Percentiles rank a stretch among this genome's conserved stretches.
These are phyloP conservation scores for Sylvilagus bachmani DNA, from an alignment of 2,113 vertebrate species.

Conservation along the genomic window DNA sequence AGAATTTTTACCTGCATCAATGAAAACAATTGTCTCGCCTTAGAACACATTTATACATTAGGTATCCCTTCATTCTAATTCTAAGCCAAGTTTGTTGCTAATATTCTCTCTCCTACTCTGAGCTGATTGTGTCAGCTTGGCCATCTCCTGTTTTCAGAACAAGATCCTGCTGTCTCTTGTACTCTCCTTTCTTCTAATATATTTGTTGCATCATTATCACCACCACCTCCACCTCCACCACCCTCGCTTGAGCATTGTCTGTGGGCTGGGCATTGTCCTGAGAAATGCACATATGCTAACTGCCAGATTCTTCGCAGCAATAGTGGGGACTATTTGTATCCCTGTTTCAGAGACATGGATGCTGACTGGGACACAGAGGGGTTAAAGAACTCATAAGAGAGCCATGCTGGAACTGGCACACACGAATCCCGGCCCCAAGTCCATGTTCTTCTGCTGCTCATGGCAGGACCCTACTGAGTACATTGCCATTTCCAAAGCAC, in stretches of 20 bases:
- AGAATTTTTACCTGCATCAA: constrained; percentile 30
- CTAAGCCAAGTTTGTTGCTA: not conserved
- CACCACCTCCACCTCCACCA: not conserved
- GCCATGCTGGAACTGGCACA: not conserved
- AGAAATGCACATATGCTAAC: not conserved
- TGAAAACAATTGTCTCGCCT: not conserved
- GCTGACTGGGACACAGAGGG: not conserved
- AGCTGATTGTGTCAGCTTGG: not conserved
- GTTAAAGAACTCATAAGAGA: not conserved
- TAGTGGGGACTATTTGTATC: not conserved
- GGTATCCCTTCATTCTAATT: not conserved
- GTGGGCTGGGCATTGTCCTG: not conserved
- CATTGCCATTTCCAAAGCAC: not conserved
- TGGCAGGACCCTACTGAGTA: not conserved
- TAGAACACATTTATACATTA: not conserved
- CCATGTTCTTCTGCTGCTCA: not conserved
- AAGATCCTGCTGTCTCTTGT: not conserved
- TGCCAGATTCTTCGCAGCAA: not conserved
- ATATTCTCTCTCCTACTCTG: not conserved
- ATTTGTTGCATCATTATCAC: not conserved
- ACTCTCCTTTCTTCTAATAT: not conserved
- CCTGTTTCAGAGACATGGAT: not conserved
- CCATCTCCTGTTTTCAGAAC: constrained; percentile 24
- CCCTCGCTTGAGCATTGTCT: not conserved
- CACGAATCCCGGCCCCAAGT: accelerated